phyloP scores from a whole-genome alignment of 2,113 vertebrate species.

The Astur gentilis region DNA sequence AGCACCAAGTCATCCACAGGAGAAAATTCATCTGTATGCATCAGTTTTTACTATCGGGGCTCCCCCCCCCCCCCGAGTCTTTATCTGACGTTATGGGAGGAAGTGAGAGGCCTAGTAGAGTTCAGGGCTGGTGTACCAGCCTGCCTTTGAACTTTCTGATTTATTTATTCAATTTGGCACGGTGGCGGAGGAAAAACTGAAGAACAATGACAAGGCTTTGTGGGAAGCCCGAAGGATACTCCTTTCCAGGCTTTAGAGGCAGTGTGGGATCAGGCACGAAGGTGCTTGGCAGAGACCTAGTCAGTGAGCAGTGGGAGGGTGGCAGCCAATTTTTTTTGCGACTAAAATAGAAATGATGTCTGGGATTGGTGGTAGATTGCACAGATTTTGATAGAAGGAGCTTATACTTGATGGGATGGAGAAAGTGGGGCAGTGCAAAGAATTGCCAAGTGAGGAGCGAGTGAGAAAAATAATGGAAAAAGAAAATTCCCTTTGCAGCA shows the following conservation, averaged over 20 bases:
- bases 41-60: neutral
- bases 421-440: slow-evolving; percentile 27
- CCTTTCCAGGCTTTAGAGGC: neutral
- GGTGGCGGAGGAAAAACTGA: neutral
- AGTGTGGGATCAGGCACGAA: neutral
- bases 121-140: neutral
- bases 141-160: neutral
- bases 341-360: slow-evolving; percentile 47
- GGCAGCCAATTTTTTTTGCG: slow-evolving; percentile 2
- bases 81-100: neutral
- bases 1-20: neutral
- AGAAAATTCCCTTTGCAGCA: slow-evolving; percentile 2
- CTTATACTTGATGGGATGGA: neutral
- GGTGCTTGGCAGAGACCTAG: slow-evolving; percentile 26
- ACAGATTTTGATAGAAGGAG: slow-evolving; percentile 7
- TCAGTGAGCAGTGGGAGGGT: neutral
- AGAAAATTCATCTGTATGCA: neutral
- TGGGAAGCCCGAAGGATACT: neutral
- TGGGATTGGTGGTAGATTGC: slow-evolving; percentile 26
- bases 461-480: slow-evolving; percentile 35
- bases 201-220: neutral
- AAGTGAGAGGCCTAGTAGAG: neutral
- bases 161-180: slow-evolving; percentile 27
- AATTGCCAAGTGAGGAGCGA: neutral
- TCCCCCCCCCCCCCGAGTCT: neutral